These are phyloP conservation scores for Aporophyla nigra DNA, from an alignment of 2,888 invertebrate species.

Conservation along the genomic window DNA sequence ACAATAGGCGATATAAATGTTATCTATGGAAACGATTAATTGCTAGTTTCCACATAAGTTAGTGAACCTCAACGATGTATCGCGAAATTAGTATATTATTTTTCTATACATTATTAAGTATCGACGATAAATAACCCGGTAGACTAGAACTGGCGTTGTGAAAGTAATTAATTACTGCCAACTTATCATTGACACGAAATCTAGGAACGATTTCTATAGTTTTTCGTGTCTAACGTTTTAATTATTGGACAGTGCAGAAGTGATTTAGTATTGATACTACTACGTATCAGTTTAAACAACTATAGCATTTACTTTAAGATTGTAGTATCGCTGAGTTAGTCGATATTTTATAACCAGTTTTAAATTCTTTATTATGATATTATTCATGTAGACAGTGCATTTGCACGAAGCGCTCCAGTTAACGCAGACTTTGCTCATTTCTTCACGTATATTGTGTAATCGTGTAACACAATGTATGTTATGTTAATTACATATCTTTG, in stretches of 20 bases:
- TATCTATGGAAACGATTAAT: slow-evolving; percentile 48
- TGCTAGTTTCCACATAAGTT: slow-evolving; percentile 31
- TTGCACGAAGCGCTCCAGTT: slow-evolving; percentile 70
- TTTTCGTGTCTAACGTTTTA: slow-evolving; percentile 47
- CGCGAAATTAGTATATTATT: slow-evolving; percentile 24
- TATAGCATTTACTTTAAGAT: neutral
- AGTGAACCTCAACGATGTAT: slow-evolving; percentile 30
- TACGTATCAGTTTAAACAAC: neutral
- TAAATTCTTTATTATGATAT: slow-evolving; percentile 47
- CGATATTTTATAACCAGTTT: slow-evolving; percentile 50
- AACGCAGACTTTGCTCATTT: slow-evolving; percentile 65
- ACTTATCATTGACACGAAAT: slow-evolving; percentile 59
- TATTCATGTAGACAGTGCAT: slow-evolving; percentile 66
- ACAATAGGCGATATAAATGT: slow-evolving; percentile 47
- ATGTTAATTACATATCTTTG: slow-evolving; percentile 37
- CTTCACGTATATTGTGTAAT: slow-evolving; percentile 64
- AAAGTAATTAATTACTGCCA: slow-evolving; percentile 62
- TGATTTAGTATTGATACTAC: slow-evolving; percentile 6
- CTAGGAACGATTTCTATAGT: slow-evolving; percentile 47
- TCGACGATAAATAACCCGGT: slow-evolving; percentile 51
- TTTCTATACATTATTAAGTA: slow-evolving; percentile 40
- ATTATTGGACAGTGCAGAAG: slow-evolving; percentile 17
- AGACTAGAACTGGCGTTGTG: slow-evolving; percentile 50
- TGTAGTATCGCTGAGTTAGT: slow-evolving; percentile 18
- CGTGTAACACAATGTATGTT: slow-evolving; percentile 40